Base-by-base conservation (phyloP, 2,113 vertebrate genomes). In the Ceyx margarethae region DNA sequence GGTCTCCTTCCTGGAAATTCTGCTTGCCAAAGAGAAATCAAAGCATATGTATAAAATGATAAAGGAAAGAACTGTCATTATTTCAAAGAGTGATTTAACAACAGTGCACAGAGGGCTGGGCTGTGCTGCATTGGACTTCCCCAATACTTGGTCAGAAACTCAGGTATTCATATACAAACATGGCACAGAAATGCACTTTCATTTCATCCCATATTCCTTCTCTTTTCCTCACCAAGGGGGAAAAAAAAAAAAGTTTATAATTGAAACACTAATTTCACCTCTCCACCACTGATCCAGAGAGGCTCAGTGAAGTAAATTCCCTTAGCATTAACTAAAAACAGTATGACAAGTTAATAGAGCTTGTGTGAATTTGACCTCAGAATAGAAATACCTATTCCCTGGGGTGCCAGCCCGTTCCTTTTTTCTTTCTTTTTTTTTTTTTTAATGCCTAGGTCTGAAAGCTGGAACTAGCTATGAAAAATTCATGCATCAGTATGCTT, bases 391-490 rank as follows among this genome's bases (percentile, higher is more conserved):
- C 46, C 77, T 57, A 7, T 62, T 96, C 92, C 67, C 83, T 19
- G 68, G 78, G 60, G 40, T 75, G n/a, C 64, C 65, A 71, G 77
- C 43, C 83, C 74, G 19, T 79, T 77, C 66, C 40, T 61, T 69
- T 43, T 50, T 56, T 22, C 13, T 76, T 64, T 45, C 48, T 57
- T 26, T 13, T 75, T 62, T n/a, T 87, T 87, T 77, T 46, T 56
- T 58, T 43, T 14, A 43, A 50, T 75, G 35, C 54, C 26, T 61
- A 43, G 82, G 85, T 89, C 91, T 93, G 92, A 95, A 75, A 95
- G 71, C 37, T 45, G 90, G 87, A 95, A 87, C 46, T 42, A n/a
- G 76, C 51, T 53, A 93, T 97, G 87, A 97, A 97, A 97, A 91
- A 97, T 96, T 95, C 95, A 97, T 94, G 60, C 69, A 68, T 81